Evolutionary conservation across 1,140 invertebrate genomes (phyloP), one percentile per base, ranked within the genome.

Genomic region (Cotesia vestalis): DNA sequence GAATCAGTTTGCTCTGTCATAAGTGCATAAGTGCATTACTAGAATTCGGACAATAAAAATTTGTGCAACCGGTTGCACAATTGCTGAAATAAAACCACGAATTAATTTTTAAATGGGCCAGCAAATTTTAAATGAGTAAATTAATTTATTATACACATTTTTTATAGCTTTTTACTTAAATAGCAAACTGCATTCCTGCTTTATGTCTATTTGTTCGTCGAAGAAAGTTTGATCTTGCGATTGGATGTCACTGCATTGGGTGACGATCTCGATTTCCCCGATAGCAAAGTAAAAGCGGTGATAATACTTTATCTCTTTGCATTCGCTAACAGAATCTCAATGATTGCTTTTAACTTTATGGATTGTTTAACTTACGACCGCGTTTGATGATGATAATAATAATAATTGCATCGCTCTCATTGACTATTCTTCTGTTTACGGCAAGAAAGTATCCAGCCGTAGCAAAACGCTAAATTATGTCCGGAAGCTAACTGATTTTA

Each of bases 361-460:
- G 59, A 8, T 27, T 61, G 59, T 61, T 61, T 4, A 61, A 61
- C 59, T 2, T 27, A 8, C 4, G 17, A n/a, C 12, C 35, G 12
- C 53, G 4, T 57, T 14, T 57, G 5, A 57, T 20, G 5, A 57
- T 20, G 4, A 20, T 57, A 14, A 20, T 20, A 57, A 4, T 12
- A 17, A 8, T 57, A 57, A 27, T 27, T 35, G n/a, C 38, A 14
- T 64, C 40, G 38, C 12, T 64, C 20, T 38, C 59, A 11, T 27
- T 57, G n/a, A 17, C 11, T 61, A 27, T 27, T 34, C 59, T 27
- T 61, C 34, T 17, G 59, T 64, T 64, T 38, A 46, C 62, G 51
- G 73, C 61, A 35, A 59, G 69, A 67, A 64, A 67, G 72, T 72
- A 77, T 79, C 75, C 77, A 76, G 73, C 72, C 66, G 79, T 79